Percentiles rank a stretch among this genome's conserved stretches.
phyloP scores from a whole-genome alignment of 2,797 vertebrate species.

The Neomorphus geoffroyi region DNA sequence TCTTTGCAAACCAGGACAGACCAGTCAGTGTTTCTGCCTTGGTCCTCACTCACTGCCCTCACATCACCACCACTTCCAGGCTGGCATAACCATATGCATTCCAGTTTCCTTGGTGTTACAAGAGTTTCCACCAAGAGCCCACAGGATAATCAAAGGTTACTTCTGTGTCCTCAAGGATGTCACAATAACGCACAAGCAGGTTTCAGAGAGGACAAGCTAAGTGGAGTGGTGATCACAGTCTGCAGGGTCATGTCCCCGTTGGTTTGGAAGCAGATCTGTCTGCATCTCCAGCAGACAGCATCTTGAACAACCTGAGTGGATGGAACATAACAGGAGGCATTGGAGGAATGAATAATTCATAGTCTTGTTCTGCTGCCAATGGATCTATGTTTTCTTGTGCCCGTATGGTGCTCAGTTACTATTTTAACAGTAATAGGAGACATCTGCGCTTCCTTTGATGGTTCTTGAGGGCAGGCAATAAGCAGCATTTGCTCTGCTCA shows the following conservation, averaged over 20 bases:
- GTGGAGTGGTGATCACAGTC: background rate
- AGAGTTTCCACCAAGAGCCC: background rate
- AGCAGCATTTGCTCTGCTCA: slow-evolving; percentile 6
- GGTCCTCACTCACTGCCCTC: background rate
- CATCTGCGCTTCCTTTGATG: background rate
- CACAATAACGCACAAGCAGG: background rate
- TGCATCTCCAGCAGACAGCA: slow-evolving; percentile 7
- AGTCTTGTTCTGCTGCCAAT: slow-evolving; percentile 30
- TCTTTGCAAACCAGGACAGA: background rate
- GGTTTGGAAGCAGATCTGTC: slow-evolving; percentile 25
- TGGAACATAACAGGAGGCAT: slow-evolving; percentile 27
- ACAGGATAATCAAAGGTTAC: background rate
- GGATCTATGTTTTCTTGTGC: slow-evolving; percentile 36
- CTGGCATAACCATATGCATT: background rate
- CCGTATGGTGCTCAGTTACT: background rate
- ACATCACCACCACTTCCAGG: background rate
- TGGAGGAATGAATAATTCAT: slow-evolving; percentile 56
- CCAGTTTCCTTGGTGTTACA: background rate
- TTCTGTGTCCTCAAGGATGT: background rate
- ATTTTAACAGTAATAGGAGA: slow-evolving; percentile 57
- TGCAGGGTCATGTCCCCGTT: background rate
- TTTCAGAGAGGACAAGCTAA: background rate
- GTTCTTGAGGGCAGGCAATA: slow-evolving; percentile 18
- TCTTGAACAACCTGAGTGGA: slow-evolving; percentile 9
- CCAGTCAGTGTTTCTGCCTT: background rate